Evolutionary conservation across 1,140 invertebrate species (phyloP).

Genomic region (Protaetia brevitarsis): DNA sequence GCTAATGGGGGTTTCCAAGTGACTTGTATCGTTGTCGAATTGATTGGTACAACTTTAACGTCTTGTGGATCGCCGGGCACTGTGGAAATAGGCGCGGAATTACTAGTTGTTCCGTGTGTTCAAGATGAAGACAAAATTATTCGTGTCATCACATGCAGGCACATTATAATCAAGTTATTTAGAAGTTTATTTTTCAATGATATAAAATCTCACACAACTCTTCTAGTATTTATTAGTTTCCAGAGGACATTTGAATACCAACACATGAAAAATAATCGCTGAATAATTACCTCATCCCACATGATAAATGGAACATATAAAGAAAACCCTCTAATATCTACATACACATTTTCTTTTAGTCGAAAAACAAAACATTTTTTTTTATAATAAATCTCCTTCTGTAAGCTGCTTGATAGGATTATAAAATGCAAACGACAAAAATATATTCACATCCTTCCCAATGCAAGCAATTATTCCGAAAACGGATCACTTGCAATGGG

Average conservation of each 20-base stretch:
- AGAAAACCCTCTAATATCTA: constrained; percentile 31
- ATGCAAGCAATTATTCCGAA: not conserved
- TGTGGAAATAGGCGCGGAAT: constrained; percentile 53
- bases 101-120: not conserved
- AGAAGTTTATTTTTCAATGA: constrained; percentile 7
- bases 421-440: constrained; percentile 21
- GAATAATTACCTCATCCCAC: constrained; percentile 48
- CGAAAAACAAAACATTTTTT: not conserved
- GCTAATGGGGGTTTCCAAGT: constrained; percentile 86
- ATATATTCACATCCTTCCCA: constrained; percentile 11
- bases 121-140: not conserved
- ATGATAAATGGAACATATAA: constrained; percentile 40
- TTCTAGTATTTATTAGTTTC: constrained; percentile 19
- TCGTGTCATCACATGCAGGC: constrained; percentile 39
- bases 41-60: constrained; percentile 80
- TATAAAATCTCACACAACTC: constrained; percentile 19
- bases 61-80: constrained; percentile 94
- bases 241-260: constrained; percentile 52
- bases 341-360: not conserved
- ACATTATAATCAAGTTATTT: constrained; percentile 36
- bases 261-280: constrained; percentile 48
- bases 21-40: constrained; percentile 90
- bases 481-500: not conserved
- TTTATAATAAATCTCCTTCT: constrained; percentile 4
- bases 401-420: constrained; percentile 25